phyloP scores from a whole-genome alignment of 1,140 invertebrate species.

The Hetaerina americana region DNA sequence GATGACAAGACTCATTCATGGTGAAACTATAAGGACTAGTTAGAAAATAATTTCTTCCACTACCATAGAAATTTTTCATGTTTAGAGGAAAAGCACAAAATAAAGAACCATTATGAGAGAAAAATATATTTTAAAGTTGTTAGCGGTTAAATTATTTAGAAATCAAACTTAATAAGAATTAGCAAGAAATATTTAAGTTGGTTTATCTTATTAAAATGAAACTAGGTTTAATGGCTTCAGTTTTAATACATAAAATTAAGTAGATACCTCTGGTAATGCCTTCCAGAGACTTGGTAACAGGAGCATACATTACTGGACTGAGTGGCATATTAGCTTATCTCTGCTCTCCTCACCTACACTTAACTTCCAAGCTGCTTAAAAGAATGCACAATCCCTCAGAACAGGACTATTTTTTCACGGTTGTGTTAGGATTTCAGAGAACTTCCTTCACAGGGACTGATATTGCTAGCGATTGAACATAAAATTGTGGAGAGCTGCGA shows the following conservation, averaged over 20 bases:
- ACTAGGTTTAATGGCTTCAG: neutral
- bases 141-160: too few species aligned
- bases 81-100: neutral
- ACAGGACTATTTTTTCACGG: too few species aligned
- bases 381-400: neutral
- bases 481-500: too few species aligned
- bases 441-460: too few species aligned
- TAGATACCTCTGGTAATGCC: neutral
- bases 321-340: neutral
- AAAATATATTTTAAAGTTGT: neutral
- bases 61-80: constrained; percentile 10
- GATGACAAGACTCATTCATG: too few species aligned
- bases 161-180: too few species aligned
- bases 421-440: too few species aligned
- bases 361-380: neutral
- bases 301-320: neutral
- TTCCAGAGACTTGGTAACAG: neutral
- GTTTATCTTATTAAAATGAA: neutral
- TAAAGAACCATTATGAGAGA: neutral
- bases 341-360: neutral
- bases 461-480: too few species aligned
- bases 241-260: neutral
- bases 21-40: too few species aligned
- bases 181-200: too few species aligned
- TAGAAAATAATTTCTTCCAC: too few species aligned